Percentiles rank a stretch among this genome's conserved stretches.
These are phyloP conservation scores for Scrobipalpa costella DNA, from an alignment of 2,888 invertebrate species.

Conservation along the genomic window DNA sequence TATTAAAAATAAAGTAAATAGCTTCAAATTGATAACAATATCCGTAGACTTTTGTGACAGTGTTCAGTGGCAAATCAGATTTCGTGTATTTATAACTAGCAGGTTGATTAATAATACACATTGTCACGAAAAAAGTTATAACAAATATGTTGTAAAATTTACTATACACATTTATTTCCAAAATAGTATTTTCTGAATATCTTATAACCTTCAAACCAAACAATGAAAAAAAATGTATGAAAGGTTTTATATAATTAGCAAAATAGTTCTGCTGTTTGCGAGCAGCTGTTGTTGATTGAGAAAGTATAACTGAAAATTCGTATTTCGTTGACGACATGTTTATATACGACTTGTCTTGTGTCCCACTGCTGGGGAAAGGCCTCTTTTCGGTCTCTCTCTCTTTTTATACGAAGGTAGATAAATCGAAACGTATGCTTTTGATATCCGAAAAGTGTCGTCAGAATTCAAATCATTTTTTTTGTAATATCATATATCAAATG, in stretches of 20 bases:
- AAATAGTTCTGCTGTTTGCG: background rate
- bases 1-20: conserved; percentile 43
- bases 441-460: too few species aligned
- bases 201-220: conserved; percentile 50
- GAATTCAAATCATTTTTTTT: too few species aligned
- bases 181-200: conserved; percentile 40
- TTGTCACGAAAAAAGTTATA: conserved; percentile 35
- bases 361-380: too few species aligned
- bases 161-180: conserved; percentile 35
- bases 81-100: conserved; percentile 47
- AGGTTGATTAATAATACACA: conserved; percentile 41
- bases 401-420: too few species aligned
- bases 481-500: too few species aligned
- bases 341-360: background rate
- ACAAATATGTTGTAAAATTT: conserved; percentile 48
- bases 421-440: too few species aligned
- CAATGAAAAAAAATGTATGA: conserved; percentile 46
- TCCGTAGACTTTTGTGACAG: conserved; percentile 50
- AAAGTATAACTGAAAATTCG: conserved; percentile 17
- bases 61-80: conserved; percentile 53
- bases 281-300: background rate
- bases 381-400: too few species aligned
- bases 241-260: conserved; percentile 47
- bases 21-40: conserved; percentile 45
- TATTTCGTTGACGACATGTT: background rate